Conservation (phyloP, 2,113 vertebrate species). For the Anser cygnoides region DNA sequence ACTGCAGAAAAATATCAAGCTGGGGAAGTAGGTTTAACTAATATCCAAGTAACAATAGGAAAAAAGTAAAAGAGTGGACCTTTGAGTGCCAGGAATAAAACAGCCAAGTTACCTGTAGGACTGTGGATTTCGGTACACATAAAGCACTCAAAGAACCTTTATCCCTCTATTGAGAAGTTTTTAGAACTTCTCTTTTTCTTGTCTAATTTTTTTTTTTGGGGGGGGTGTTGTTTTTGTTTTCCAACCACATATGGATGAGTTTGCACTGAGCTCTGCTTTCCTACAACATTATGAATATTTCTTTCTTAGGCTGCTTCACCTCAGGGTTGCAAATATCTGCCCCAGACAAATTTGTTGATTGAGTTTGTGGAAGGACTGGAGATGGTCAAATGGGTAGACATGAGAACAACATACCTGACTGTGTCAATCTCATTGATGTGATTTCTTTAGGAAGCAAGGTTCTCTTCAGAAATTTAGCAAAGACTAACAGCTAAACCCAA, state of each 20-base stretch:
- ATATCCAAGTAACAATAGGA: background rate
- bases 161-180: background rate
- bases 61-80: background rate
- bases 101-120: accelerated
- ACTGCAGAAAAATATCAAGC: background rate
- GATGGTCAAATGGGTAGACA: background rate
- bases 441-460: background rate
- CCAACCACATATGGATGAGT: background rate
- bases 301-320: background rate
- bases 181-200: background rate
- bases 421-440: background rate
- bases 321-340: background rate
- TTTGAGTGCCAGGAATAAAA: background rate
- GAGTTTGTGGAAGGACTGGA: background rate
- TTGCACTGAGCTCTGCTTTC: background rate
- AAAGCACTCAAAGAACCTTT: background rate
- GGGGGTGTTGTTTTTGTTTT: background rate
- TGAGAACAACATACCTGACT: background rate
- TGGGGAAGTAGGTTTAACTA: background rate
- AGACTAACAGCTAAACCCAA: background rate
- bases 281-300: background rate
- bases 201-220: background rate
- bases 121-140: background rate
- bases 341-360: background rate
- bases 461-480: background rate